Conservation (phyloP, 2,797 vertebrate genomes). For the Notoglanidium macrostoma region DNA sequence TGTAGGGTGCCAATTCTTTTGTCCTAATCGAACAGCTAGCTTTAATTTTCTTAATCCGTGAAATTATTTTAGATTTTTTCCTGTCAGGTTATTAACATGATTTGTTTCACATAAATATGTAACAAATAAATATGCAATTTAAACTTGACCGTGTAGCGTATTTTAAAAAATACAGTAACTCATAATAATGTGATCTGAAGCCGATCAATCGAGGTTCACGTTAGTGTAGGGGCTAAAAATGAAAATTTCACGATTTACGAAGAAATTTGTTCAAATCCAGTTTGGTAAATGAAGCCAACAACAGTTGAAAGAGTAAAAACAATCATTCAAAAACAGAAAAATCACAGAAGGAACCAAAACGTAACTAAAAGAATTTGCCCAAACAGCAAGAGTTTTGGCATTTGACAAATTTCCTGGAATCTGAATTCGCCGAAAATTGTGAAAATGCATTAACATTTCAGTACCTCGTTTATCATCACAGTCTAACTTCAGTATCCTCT, state of each 20-base stretch:
- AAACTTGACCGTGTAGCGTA: neutral
- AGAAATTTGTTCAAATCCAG: neutral
- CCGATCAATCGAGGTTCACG: neutral
- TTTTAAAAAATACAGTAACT: neutral
- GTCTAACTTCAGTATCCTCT: conserved; percentile 72
- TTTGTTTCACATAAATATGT: neutral
- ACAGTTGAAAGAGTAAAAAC: neutral
- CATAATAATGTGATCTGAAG: neutral
- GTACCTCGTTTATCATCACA: conserved; percentile 62
- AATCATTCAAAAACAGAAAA: neutral
- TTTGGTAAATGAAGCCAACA: neutral
- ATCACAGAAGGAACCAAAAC: neutral
- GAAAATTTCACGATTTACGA: neutral
- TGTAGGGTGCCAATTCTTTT: neutral
- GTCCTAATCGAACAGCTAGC: neutral
- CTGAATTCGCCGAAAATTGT: neutral
- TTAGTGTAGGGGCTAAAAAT: neutral
- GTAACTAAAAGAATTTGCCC: neutral
- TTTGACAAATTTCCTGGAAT: neutral
- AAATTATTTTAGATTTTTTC: neutral
- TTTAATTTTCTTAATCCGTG: neutral
- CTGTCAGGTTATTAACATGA: neutral
- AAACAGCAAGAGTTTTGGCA: neutral
- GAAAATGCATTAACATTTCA: neutral
- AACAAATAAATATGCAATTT: neutral